Percentiles rank a stretch among this genome's conserved stretches.
These are phyloP conservation scores for Embidobia sp. DNA, from an alignment of 2,888 invertebrate species.

Conservation along the genomic window DNA sequence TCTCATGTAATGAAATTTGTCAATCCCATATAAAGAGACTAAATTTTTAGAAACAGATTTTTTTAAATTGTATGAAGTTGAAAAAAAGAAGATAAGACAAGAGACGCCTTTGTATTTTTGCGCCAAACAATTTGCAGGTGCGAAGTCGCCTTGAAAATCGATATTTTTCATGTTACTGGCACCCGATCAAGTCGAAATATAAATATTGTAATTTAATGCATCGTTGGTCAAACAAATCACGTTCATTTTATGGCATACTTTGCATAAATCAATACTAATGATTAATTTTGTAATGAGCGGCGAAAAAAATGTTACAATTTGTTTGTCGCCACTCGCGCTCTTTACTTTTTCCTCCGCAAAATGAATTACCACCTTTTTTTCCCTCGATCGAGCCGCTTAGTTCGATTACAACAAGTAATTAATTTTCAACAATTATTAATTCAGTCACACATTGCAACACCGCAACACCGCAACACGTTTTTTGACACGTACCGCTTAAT, in stretches of 20 bases:
- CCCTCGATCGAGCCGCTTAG: conserved; percentile 1
- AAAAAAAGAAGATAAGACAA: too few relatives aligned
- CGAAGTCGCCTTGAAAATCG: conserved; percentile 25
- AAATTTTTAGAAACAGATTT: too few relatives aligned
- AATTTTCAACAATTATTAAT: conserved; percentile 47
- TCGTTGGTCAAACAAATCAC: conserved; percentile 40
- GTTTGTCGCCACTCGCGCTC: conserved; percentile 6
- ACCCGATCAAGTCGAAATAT: conserved; percentile 39
- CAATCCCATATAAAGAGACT: too few relatives aligned
- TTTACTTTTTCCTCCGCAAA: conserved; percentile 14
- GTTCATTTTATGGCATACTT: conserved; percentile 30
- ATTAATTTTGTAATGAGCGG: conserved; percentile 43
- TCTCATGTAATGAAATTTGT: too few relatives aligned
- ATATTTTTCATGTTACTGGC: conserved; percentile 8
- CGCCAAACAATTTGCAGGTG: conserved; percentile 23
- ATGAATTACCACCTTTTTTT: conserved; percentile 32
- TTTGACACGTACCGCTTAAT: conserved; percentile 37
- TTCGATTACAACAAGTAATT: conserved; percentile 35
- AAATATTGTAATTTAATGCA: conserved; percentile 56
- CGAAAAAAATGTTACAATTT: conserved; percentile 49
- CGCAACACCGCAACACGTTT: conserved; percentile 27
- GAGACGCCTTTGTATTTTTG: background rate
- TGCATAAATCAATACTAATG: conserved; percentile 51
- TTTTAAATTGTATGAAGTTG: too few relatives aligned
- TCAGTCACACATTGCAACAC: conserved; percentile 39